Conservation (phyloP, 2,888 invertebrate genomes). For the Cacoxenus indagator region DNA sequence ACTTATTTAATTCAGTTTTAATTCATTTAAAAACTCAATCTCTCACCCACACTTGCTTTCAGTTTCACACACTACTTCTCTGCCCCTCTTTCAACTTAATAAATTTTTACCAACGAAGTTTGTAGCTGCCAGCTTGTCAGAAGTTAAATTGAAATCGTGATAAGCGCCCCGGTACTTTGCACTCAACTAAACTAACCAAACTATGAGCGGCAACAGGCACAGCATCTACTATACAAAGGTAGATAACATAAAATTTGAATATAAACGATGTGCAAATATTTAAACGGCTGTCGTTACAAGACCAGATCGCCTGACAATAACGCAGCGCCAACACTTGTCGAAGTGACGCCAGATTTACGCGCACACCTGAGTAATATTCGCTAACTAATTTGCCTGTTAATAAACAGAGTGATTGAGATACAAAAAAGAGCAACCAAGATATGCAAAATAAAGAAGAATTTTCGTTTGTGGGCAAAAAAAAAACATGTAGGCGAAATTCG, state of each 20-base stretch:
- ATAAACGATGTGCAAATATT: constrained; percentile 19
- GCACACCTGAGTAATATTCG: too few relatives aligned
- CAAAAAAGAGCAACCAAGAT: background rate
- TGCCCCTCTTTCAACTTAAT: background rate
- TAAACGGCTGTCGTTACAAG: background rate
- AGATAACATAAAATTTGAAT: constrained; percentile 1
- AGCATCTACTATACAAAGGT: background rate
- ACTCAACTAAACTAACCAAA: background rate
- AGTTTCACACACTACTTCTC: background rate
- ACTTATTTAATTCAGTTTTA: constrained; percentile 14
- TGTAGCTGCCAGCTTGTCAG: background rate
- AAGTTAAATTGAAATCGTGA: constrained; percentile 17
- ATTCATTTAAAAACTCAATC: background rate
- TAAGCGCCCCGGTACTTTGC: background rate
- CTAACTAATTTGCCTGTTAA: too few relatives aligned
- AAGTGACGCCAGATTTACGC: background rate
- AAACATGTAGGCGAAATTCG: constrained; percentile 20
- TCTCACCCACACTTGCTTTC: too few relatives aligned
- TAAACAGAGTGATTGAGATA: background rate
- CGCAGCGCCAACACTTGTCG: background rate
- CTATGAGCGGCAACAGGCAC: background rate
- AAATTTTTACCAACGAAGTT: background rate
- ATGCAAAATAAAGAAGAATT: background rate
- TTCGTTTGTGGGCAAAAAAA: background rate
- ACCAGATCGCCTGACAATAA: background rate